Base-by-base conservation (phyloP, 2,113 vertebrate species). In the Rhizomys pruinosus region DNA sequence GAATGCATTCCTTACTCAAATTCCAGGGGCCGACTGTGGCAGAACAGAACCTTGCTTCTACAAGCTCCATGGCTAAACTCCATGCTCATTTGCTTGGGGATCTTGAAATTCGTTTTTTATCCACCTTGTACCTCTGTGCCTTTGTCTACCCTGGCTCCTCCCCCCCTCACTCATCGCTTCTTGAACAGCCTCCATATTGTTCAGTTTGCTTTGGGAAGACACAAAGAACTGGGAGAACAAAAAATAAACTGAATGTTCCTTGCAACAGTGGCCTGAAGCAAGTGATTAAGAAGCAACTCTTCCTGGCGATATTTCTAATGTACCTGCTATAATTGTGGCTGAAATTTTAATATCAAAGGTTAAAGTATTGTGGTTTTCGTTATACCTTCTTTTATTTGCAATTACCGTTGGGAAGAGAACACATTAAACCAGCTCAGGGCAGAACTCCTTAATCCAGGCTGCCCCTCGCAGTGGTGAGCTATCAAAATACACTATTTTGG, bases 341-440 rank as follows among this genome's bases (percentile, higher is more conserved):
- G 88, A 88, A 85, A 95, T 95, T 95, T 94, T 81, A 95, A 71
- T 93, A 93, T 81, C 73, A 66, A 88, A 92, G 90, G 63, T 93
- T 90, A 92, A 92, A 93, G 64, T 44, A 81, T 44, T 73, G 77
- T n/a, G n/a, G 77, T 81, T 93, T 95, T 81, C 78, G 80, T 90
- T 94, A 59, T 13, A 47, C 29, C 89, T 96, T 79, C 80, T 94
- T 95, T 94, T 90, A 90, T 90, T 95, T 82, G 89, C 77, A 92
- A 59, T 95, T 95, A 94, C 42, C 34, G 0, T 92, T 90, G 68
- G 27, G 42, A 91, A n/a, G 78, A 94, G 69, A 93, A 69, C 12
- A 39, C n/a, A 76, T 59, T 42, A 5, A 66, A 64, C 16, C 63
- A 39, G 34, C 64, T 73, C 59, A 17, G 13, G 37, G 63, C 78